Conservation (phyloP, 2,113 vertebrate genomes). For the Dipodomys ordii region DNA sequence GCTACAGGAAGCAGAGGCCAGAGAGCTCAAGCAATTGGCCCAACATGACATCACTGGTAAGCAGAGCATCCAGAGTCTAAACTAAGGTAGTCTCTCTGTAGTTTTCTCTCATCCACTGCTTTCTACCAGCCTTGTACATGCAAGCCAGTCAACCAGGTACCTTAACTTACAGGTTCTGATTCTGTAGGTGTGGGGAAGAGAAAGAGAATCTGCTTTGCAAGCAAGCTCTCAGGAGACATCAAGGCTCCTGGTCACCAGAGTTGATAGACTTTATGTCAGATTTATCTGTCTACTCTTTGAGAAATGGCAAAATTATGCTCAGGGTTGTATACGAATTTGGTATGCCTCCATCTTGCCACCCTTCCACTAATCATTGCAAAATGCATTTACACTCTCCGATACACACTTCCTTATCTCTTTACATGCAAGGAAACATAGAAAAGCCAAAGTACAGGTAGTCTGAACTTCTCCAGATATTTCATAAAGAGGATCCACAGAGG, state of each 20-base stretch:
- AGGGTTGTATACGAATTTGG: background rate
- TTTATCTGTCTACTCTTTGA: background rate
- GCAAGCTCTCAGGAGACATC: background rate
- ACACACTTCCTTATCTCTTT: background rate
- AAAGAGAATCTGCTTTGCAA: background rate
- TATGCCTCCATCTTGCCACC: background rate
- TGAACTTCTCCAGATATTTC: background rate
- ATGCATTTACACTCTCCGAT: background rate
- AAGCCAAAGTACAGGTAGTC: background rate
- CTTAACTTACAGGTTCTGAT: background rate
- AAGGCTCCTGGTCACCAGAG: background rate
- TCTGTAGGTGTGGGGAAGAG: background rate
- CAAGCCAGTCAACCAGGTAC: background rate
- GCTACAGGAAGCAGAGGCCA: background rate
- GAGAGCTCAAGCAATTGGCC: background rate
- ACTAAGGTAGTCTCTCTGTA: background rate
- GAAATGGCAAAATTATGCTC: background rate
- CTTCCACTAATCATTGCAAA: background rate
- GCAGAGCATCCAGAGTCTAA: background rate
- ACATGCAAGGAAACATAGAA: background rate
- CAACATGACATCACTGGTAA: rapidly evolving
- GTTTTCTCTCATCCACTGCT: background rate
- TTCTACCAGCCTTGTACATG: background rate
- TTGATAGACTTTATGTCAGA: background rate
- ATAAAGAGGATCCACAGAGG: background rate